These are phyloP conservation scores for Ficedula albicollis DNA, from an alignment of 2,797 vertebrate species.

Conservation along the genomic window DNA sequence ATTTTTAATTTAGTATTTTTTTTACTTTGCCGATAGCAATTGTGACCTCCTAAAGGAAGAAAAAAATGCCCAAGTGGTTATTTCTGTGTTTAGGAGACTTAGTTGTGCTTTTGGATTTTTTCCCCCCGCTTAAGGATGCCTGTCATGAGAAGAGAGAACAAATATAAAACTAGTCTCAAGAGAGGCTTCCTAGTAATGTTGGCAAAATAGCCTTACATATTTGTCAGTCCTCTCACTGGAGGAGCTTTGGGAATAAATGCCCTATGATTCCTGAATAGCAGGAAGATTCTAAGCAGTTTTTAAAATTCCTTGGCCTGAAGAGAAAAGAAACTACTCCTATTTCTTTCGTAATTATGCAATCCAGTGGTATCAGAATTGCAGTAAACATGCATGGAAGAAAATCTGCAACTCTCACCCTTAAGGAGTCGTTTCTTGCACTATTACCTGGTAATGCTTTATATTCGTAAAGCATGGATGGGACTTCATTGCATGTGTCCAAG, in stretches of 20 bases:
- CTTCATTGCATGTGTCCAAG: not conserved
- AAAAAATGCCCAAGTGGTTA: not conserved
- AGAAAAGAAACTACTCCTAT: not conserved
- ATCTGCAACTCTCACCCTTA: not conserved
- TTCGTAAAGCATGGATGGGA: not conserved
- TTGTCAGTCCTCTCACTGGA: not conserved
- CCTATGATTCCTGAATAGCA: not conserved
- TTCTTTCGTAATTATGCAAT: not conserved
- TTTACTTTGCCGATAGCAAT: not conserved
- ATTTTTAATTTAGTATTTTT: not conserved
- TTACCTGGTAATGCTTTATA: not conserved
- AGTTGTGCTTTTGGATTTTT: not conserved
- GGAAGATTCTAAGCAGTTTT: not conserved
- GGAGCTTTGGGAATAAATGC: not conserved
- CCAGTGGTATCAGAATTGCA: not conserved
- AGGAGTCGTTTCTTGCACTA: not conserved
- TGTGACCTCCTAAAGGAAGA: not conserved
- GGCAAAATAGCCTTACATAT: not conserved
- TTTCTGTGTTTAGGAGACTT: not conserved
- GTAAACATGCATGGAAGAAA: not conserved
- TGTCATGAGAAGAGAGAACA: not conserved
- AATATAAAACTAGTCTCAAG: not conserved
- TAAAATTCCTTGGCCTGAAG: not conserved
- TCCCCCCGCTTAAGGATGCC: accelerated
- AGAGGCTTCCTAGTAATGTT: not conserved